Evolutionary conservation across 2,888 invertebrate genomes (phyloP), one percentile per base, ranked within the genome.

Genomic region (Apoda limacodes): DNA sequence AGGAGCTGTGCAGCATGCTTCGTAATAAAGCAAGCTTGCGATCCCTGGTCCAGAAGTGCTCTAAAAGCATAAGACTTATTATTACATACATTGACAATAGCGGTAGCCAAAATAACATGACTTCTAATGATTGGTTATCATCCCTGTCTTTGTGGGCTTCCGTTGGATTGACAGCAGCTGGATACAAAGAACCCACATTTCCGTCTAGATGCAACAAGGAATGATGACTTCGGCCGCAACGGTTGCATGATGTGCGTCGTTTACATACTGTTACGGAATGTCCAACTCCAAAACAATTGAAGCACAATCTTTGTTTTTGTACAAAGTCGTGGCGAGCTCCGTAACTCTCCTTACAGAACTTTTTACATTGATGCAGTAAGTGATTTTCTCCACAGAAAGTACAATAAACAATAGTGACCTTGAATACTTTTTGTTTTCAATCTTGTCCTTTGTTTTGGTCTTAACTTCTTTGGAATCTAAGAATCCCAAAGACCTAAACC

Each of bases 11-110:
- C 41, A 4, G 36, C 32, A 5, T 35, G 32, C 22, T 49, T 47
- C 0, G 47, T 46, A 0, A 52, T 22, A 25, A 50, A 48, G 0
- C 40, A 42, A 1, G 40, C 43, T 5, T 47, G 46, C 3, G 47
- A 47, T 2, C 46, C 48, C 28, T 45, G 48, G 19, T 51, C 48
- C 5, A 51, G 5, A 6, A 52, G 34, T 4, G 42, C 42, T 22
- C 50, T 34, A 30, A 9, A 0, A 25, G 21, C 4, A 14, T 10
- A 4, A 7, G 3, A 2, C 45, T 45, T n/a, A n/a, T 30, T 25
- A 20, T 40, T 4, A 42, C 25, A 13, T 3, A 31, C 44, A 7
- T 35, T 30, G 4, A 47, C 32, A 1, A 46, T 21, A 5, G 49
- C 47, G 9, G 46, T 49, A 4, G 43, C 42, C 12, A 48, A 30